Conservation (phyloP, 2,113 vertebrate species). For the Mellivora capensis region DNA sequence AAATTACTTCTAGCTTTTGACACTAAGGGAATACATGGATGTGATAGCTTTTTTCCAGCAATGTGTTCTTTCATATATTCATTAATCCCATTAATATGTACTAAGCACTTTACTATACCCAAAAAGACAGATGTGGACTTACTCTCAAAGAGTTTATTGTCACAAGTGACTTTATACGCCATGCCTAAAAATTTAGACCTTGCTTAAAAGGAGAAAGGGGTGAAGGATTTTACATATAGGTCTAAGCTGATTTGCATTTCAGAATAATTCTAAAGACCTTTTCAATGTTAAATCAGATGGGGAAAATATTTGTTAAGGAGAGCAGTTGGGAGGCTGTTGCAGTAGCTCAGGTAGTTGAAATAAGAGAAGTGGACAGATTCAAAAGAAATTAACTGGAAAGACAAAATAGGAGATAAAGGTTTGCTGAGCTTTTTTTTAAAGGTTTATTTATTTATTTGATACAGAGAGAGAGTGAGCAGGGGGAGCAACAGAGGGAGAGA, state of each 20-base stretch:
- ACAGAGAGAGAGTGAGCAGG: background rate
- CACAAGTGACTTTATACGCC: background rate
- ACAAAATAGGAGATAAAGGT: background rate
- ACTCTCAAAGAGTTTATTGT: background rate
- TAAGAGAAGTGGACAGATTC: background rate
- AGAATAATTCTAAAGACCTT: background rate
- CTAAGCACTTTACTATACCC: background rate
- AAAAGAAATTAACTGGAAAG: background rate
- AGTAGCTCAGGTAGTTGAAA: background rate
- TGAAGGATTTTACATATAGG: background rate
- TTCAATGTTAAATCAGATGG: background rate
- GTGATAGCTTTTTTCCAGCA: background rate
- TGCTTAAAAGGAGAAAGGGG: background rate
- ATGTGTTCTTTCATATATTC: background rate
- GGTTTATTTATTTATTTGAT: background rate
- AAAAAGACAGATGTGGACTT: background rate
- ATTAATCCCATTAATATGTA: background rate
- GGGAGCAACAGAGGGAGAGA: background rate
- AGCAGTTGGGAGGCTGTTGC: background rate
- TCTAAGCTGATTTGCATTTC: background rate
- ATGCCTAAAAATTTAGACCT: background rate
- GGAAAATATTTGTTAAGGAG: background rate
- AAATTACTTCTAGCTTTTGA: conserved; percentile 20
- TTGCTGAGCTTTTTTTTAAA: background rate
- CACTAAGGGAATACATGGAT: background rate